Evolutionary conservation across 2,797 vertebrate genomes (phyloP).

Genomic region (Phataginus tricuspis): DNA sequence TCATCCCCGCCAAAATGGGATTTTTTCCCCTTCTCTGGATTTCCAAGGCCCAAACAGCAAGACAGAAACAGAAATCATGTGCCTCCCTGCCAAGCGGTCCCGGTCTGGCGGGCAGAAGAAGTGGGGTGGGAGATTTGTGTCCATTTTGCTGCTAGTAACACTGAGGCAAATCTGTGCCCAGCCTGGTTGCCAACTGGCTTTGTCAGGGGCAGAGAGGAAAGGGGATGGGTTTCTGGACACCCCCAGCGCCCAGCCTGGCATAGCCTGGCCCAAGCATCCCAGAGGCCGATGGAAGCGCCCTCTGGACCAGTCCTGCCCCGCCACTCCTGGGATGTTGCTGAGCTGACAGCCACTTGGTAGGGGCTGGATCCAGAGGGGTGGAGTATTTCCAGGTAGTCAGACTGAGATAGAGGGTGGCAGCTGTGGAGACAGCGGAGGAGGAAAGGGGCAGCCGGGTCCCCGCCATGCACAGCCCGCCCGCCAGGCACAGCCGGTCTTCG

Average conservation of each 20-base stretch:
- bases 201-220: conserved; percentile 49
- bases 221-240: conserved; percentile 69
- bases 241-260: conserved; percentile 4
- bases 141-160: conserved; percentile 14
- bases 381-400: conserved; percentile 83
- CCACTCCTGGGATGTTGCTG: conserved; percentile 28
- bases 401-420: conserved; percentile 78
- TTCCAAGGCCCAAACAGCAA: conserved; percentile 47
- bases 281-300: conserved; percentile 2
- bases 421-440: conserved; percentile 70
- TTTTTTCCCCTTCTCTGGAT: conserved; percentile 45
- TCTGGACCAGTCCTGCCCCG: neutral
- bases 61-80: conserved; percentile 68
- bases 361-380: neutral
- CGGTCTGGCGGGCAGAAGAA: neutral
- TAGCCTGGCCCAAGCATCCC: neutral
- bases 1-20: conserved; percentile 35
- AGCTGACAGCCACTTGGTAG: conserved; percentile 59
- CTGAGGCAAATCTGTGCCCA: neutral
- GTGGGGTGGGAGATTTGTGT: neutral
- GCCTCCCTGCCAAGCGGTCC: neutral
- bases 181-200: neutral
- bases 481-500: conserved; percentile 86
- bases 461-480: conserved; percentile 72
- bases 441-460: conserved; percentile 78